A percentile compares a stretch with the other conserved stretches of the same genome.
phyloP scores from a whole-genome alignment of 2,888 invertebrate genomes.

The Pterostichus madidus region DNA sequence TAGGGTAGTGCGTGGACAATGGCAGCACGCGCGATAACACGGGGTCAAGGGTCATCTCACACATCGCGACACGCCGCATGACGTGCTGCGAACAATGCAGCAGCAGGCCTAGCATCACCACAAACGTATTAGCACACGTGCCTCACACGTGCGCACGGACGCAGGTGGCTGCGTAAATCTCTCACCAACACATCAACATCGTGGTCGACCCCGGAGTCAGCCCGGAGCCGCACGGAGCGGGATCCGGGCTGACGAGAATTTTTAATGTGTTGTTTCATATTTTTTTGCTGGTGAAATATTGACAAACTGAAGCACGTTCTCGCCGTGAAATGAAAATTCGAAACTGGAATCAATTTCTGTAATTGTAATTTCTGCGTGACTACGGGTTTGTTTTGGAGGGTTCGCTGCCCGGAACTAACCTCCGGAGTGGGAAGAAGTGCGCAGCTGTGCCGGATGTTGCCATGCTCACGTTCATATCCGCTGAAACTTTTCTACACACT shows the following conservation, averaged over 20 bases:
- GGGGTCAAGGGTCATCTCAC: not conserved
- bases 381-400: too few species aligned
- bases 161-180: slow-evolving; percentile 18
- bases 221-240: not conserved
- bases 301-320: slow-evolving; percentile 36
- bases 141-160: slow-evolving; percentile 14
- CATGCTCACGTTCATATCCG: not conserved
- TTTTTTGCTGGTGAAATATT: slow-evolving; percentile 50
- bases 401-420: slow-evolving; percentile 14
- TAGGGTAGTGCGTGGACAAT: not conserved
- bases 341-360: slow-evolving; percentile 50
- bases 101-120: not conserved
- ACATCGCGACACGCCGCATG: slow-evolving; percentile 5
- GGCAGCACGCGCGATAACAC: not conserved
- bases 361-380: slow-evolving; percentile 33
- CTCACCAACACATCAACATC: not conserved
- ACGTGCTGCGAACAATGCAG: not conserved
- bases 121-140: not conserved
- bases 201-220: not conserved
- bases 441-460: slow-evolving; percentile 24
- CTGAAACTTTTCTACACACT: slow-evolving; percentile 30
- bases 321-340: slow-evolving; percentile 50
- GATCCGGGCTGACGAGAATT: slow-evolving; percentile 12
- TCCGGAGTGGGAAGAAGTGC: not conserved
- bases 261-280: slow-evolving; percentile 47